Conservation (phyloP, 1,140 invertebrate species). For the Alviniconcha marisindica region DNA sequence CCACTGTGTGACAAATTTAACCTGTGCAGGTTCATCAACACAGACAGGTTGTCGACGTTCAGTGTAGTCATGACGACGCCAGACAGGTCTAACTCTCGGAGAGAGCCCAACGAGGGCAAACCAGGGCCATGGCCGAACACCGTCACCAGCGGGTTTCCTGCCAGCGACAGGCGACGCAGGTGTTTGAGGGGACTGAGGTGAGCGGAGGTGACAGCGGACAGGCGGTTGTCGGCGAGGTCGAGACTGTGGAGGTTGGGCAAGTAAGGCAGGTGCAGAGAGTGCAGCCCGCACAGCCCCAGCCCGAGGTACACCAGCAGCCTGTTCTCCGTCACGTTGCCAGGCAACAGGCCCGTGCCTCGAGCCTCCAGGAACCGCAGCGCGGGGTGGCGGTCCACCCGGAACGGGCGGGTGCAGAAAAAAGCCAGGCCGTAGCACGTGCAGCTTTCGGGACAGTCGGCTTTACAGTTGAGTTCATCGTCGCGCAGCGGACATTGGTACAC, state of each 20-base stretch:
- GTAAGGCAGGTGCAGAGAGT: background rate
- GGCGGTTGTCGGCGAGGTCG: conserved; percentile 30
- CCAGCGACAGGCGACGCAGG: background rate
- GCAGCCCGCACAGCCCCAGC: background rate
- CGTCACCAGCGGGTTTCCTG: background rate
- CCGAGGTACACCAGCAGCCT: conserved; percentile 26
- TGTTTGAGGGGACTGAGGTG: background rate
- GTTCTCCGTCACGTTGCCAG: background rate
- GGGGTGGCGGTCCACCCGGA: background rate
- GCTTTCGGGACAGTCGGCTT: conserved; percentile 6
- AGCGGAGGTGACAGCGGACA: background rate
- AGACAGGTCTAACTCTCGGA: too few relatives aligned
- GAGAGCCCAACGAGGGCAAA: too few relatives aligned
- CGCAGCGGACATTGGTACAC: conserved; percentile 16
- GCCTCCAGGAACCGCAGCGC: conserved; percentile 27
- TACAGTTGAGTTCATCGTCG: background rate
- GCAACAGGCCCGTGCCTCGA: background rate
- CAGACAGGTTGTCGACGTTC: too few relatives aligned
- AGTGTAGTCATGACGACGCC: too few relatives aligned
- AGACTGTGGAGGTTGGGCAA: conserved; percentile 37
- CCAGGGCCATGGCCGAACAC: too few relatives aligned
- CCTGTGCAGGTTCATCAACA: too few relatives aligned
- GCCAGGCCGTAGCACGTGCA: conserved; percentile 37
- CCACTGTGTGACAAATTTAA: too few relatives aligned
- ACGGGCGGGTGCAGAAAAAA: conserved; percentile 13